Conservation (phyloP, 2,113 vertebrate species). For the Tetraodon nigroviridis region DNA sequence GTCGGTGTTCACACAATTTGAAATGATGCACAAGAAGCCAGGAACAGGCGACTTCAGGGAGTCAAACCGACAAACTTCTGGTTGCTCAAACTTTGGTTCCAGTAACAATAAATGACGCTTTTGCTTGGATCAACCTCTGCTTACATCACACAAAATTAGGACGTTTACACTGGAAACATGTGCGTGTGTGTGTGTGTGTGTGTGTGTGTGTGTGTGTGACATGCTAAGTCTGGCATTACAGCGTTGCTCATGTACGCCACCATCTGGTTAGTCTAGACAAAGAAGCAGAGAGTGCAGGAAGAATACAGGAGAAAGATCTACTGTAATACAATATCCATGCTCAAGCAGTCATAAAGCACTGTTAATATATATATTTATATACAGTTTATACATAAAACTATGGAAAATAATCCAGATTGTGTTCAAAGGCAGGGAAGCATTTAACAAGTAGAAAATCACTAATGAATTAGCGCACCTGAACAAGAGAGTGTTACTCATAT, state of each 20-base stretch:
- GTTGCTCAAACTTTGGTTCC: conserved; percentile 30
- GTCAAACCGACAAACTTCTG: conserved; percentile 1
- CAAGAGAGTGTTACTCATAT: conserved; percentile 18
- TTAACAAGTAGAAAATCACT: conserved; percentile 33
- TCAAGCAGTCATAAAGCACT: conserved; percentile 67
- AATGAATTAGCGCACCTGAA: conserved; percentile 30
- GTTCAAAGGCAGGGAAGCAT: conserved; percentile 40
- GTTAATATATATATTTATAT: conserved; percentile 71
- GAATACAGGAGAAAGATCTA: conserved; percentile 28
- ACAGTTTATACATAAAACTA: conserved; percentile 74
- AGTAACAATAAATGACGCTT: conserved; percentile 15
- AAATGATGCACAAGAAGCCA: neutral
- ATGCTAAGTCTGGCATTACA: neutral
- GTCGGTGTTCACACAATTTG: conserved; percentile 1
- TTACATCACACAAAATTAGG: conserved; percentile 3
- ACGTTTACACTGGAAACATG: conserved; percentile 5
- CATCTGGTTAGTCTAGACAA: conserved; percentile 30
- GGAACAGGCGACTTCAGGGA: neutral
- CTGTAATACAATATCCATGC: conserved; percentile 66
- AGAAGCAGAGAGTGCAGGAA: conserved; percentile 42
- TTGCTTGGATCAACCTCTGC: conserved; percentile 15
- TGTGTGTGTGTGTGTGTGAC: neutral
- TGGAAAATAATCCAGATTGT: conserved; percentile 31
- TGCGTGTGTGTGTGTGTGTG: neutral
- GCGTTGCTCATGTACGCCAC: neutral